Evolutionary conservation across 2,888 invertebrate genomes (phyloP), one percentile per base, ranked within the genome.

Genomic region (Tanaodytes sp.): DNA sequence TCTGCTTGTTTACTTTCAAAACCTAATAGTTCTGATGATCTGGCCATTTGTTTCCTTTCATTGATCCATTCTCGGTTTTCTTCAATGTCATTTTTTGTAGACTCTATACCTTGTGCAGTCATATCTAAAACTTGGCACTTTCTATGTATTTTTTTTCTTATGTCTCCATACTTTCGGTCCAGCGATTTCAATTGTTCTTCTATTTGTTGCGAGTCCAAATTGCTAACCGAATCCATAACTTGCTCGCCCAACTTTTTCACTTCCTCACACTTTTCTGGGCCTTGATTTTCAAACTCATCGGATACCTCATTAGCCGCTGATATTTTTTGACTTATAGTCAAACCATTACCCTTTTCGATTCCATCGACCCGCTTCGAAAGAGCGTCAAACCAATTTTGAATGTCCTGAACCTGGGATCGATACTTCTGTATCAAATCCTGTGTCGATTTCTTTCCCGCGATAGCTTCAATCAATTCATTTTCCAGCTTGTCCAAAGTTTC

Each of bases 151-250:
- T 95, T 90, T 82, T 95, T 96, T 0, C 91, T 89, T 0, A 95
- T 90, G 79, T 96, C 96, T 71, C 91, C 92, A 79, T 94, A 92
- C 69, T 94, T 89, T 72, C 95, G 89, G 80, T 96, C 95, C 0
- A 94, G 88, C 0, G 93, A 92, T 82, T 94, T 94, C 82, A 94
- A 88, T 85, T 94, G 94, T 82, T 96, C 96, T 81, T 95, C 95
- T 1, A 96, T 91, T 86, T 96, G 95, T 81, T 96, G 95, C 0
- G 93, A 92, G 81, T 96, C 96, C 72, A 95, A 86, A 83, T 95
- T 95, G 82, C 93, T 94, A 9, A 95, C 93, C 19, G 93, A 90
- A 70, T 93, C 91, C 62, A 91, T 91, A 5, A 94, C 92, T 81
- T 91, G 88, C 0, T 89, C 87, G 1, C 92, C 92, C 46, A 93